A percentile compares a stretch with the other conserved stretches of the same genome.
These are phyloP conservation scores for Subanguina moxae DNA, from an alignment of 1,140 invertebrate genomes.

Conservation along the genomic window DNA sequence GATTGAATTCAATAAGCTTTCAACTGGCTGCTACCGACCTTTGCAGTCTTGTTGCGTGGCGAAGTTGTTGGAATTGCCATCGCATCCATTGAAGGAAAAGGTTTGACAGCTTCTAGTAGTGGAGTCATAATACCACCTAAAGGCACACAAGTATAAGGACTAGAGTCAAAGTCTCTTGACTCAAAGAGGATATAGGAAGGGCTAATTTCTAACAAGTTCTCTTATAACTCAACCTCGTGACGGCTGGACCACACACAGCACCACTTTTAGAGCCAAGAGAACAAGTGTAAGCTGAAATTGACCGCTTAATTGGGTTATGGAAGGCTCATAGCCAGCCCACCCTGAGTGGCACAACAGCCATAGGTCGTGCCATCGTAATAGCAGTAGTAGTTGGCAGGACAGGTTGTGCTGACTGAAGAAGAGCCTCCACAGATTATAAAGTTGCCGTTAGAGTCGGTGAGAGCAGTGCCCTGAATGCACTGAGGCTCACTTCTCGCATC, in stretches of 20 bases:
- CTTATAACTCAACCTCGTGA: conserved; percentile 46
- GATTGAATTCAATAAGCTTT: not conserved
- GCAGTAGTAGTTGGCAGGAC: conserved; percentile 58
- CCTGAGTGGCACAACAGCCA: conserved; percentile 57
- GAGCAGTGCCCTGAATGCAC: conserved; percentile 56
- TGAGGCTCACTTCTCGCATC: conserved; percentile 56
- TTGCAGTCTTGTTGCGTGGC: conserved; percentile 58
- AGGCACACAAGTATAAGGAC: not conserved
- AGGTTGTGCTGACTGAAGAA: conserved; percentile 52
- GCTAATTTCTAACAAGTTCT: too few relatives aligned
- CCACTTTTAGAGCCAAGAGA: conserved; percentile 56
- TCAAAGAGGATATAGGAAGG: conserved; percentile 4
- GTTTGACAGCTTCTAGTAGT: conserved; percentile 56
- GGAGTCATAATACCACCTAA: conserved; percentile 56
- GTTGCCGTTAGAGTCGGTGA: conserved; percentile 58
- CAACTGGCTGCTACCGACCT: conserved; percentile 49
- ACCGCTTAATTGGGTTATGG: not conserved
- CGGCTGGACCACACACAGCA: conserved; percentile 55
- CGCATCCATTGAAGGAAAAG: conserved; percentile 59
- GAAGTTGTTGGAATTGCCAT: conserved; percentile 58
- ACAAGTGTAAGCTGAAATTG: conserved; percentile 55
- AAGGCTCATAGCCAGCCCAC: conserved; percentile 25
- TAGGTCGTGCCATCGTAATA: conserved; percentile 59
- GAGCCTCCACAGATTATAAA: conserved; percentile 57
- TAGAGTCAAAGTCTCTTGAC: not conserved